Conservation (phyloP, 2,113 vertebrate species). For the Rhabdomys dilectus region DNA sequence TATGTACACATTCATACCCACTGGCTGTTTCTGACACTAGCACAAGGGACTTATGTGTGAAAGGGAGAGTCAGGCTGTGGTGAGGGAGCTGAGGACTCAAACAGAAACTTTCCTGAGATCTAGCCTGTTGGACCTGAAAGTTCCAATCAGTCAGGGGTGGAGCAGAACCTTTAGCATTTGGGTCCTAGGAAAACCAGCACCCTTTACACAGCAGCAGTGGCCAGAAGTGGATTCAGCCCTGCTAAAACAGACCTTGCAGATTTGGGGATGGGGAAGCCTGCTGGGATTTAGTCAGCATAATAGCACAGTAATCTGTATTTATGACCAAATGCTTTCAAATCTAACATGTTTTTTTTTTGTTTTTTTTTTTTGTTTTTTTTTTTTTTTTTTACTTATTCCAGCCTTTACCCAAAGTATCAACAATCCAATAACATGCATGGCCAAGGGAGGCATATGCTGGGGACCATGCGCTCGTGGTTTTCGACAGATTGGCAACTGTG, state of each 20-base stretch:
- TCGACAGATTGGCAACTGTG: fast-evolving
- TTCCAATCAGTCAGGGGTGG: background rate
- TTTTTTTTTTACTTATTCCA: background rate
- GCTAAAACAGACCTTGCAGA: fast-evolving
- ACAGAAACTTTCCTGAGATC: background rate
- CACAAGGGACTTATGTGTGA: background rate
- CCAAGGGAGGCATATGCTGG: fast-evolving
- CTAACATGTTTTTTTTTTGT: background rate
- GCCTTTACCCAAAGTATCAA: background rate
- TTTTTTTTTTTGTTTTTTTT: no score
- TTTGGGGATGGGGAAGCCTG: background rate
- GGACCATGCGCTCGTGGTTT: fast-evolving
- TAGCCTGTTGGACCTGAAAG: background rate
- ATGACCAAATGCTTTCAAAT: background rate
- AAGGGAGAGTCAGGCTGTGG: no score
- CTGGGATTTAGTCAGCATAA: background rate
- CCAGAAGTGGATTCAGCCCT: background rate
- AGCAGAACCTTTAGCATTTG: background rate
- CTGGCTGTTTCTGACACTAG: background rate
- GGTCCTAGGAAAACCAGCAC: background rate
- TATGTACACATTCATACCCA: fast-evolving
- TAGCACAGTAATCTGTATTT: background rate
- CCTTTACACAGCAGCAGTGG: background rate
- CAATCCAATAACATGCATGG: fast-evolving
- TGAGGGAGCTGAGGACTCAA: no score